Evolutionary conservation across 2,113 vertebrate species (phyloP).

Genomic region (Rhea pennata): DNA sequence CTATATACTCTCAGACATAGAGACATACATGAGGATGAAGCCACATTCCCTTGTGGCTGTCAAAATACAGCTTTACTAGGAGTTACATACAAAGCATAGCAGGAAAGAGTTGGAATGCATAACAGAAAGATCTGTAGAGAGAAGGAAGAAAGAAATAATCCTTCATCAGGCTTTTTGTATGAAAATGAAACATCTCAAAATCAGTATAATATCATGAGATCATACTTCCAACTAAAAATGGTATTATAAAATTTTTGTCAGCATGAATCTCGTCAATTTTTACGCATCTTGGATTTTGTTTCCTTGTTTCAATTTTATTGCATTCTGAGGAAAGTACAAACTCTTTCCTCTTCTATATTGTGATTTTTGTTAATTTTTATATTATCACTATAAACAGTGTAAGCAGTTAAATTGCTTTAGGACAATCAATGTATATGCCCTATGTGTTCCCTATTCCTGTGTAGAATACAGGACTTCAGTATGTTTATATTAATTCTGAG

Average conservation of each 20-base stretch:
- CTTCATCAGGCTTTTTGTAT: not conserved
- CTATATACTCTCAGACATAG: not conserved
- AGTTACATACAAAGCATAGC: not conserved
- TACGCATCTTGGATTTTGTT: not conserved
- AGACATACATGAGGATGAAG: not conserved
- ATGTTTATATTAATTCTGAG: not conserved
- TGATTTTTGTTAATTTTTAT: not conserved
- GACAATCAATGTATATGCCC: not conserved
- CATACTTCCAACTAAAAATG: not conserved
- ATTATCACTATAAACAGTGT: not conserved
- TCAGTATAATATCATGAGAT: not conserved
- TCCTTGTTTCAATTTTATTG: not conserved
- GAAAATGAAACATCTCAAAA: not conserved
- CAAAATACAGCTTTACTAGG: not conserved
- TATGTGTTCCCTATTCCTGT: too few relatives aligned
- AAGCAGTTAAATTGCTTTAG: not conserved
- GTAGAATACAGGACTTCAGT: not conserved
- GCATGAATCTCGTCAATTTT: not conserved
- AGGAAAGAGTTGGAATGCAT: not conserved
- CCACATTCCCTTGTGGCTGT: not conserved
- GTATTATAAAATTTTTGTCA: not conserved
- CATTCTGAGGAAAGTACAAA: not conserved
- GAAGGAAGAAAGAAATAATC: not conserved
- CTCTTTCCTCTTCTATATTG: not conserved
- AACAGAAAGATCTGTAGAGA: not conserved